Base-by-base conservation (phyloP, 2,113 vertebrate genomes). In the Strix aluco region DNA sequence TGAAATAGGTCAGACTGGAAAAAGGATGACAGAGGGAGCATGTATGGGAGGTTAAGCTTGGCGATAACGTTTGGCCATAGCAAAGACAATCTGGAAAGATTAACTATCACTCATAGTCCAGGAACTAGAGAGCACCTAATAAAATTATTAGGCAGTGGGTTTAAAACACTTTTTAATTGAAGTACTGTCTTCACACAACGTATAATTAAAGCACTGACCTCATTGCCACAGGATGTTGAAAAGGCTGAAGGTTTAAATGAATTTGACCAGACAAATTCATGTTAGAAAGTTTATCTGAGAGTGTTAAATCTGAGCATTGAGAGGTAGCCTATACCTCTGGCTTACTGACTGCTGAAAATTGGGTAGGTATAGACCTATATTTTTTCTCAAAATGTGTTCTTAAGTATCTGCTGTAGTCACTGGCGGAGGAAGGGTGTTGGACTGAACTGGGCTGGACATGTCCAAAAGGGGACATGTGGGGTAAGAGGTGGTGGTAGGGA, bases 1-100 rank as follows among this genome's bases (percentile, higher is more conserved):
- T 32, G 44, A 86, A 86, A 49, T 8, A 66, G 49, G 30, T 86
- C 36, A 57, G 49, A 26, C 4, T 42, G 46, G 34, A 46, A 27
- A 67, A 81, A 58, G 32, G 11, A 30, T 12, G 40, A 27, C 23
- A 83, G 44, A 81, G 15, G 5, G 8, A 71, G 2, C 29, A 18
- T 0, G 1, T 26, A 34, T 0, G 0, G 29, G 13, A 84, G 16
- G 27, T 46, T 62, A 51, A 87, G 22, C 10, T 15, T 51, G 46
- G 25, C 13, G 67, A 30, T 26, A 15, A 2, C 4, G 2, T 51
- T 72, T 59, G 34, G 34, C 22, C 8, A 17, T 11, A 57, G 14
- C 22, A 80, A 86, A 82, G 30, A 9, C 42, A 63, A 9, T 13
- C 13, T 19, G 30, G 44, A 92, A 75, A 80, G 20, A 34, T n/a